phyloP scores from a whole-genome alignment of 2,888 invertebrate genomes.

The Chromoteleia sp. region DNA sequence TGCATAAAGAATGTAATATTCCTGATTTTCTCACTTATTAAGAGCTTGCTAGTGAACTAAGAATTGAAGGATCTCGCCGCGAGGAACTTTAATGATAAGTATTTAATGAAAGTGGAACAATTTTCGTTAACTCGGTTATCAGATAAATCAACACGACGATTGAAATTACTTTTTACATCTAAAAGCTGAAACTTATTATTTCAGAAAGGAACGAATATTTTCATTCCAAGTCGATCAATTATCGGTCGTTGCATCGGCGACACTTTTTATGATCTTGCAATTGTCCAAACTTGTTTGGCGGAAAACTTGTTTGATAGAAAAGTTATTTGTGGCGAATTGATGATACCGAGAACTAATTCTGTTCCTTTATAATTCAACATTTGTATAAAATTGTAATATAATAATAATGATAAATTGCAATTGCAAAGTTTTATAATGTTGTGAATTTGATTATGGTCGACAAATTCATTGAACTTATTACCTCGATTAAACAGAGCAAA shows the following conservation, averaged over 20 bases:
- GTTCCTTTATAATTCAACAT: no score
- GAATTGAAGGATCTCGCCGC: constrained; percentile 29
- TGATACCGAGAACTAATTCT: no score
- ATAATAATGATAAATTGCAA: no score
- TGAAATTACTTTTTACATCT: constrained; percentile 25
- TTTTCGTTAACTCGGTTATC: constrained; percentile 41
- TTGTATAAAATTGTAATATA: no score
- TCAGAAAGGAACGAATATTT: constrained; percentile 16
- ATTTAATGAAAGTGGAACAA: constrained; percentile 37
- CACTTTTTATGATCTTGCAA: not conserved
- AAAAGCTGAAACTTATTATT: constrained; percentile 35
- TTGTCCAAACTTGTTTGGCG: no score
- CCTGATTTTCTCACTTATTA: constrained; percentile 47
- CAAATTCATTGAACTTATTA: no score
- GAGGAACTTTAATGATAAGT: constrained; percentile 52
- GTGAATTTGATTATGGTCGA: no score
- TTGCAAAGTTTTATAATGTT: no score
- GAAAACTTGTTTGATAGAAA: no score
- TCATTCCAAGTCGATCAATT: constrained; percentile 7
- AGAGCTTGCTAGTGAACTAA: constrained; percentile 14
- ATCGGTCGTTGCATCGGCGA: constrained; percentile 8
- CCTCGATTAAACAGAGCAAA: no score
- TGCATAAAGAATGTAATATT: constrained; percentile 56
- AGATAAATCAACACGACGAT: constrained; percentile 26
- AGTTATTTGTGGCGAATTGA: no score